Evolutionary conservation across 2,113 vertebrate species (phyloP).

Genomic region (Origma solitaria): DNA sequence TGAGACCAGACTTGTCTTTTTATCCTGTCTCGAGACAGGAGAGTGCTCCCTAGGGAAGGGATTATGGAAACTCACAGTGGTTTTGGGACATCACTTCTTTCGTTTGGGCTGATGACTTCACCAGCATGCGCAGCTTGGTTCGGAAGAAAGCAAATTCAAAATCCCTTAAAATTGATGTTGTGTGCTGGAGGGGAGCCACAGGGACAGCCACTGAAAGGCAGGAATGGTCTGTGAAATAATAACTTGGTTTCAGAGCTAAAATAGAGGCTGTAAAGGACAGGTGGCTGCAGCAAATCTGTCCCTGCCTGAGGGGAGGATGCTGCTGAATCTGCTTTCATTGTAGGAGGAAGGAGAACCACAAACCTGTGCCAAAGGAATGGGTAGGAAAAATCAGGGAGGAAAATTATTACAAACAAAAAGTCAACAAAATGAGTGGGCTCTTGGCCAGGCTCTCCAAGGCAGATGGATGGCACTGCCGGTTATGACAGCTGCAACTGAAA

Average conservation of each 20-base stretch:
- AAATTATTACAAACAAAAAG: background rate
- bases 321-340: background rate
- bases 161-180: background rate
- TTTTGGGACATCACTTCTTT: background rate
- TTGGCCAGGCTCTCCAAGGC: background rate
- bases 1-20: background rate
- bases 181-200: background rate
- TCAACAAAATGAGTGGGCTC: background rate
- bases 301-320: background rate
- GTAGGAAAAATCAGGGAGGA: background rate
- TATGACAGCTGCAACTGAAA: constrained; percentile 55
- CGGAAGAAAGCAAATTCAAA: background rate
- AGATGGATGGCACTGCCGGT: constrained; percentile 52
- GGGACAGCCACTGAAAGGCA: background rate
- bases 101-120: background rate
- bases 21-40: background rate
- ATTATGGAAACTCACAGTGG: background rate
- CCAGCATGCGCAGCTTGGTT: background rate
- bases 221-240: background rate
- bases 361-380: background rate
- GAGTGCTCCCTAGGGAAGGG: background rate
- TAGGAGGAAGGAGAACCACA: background rate
- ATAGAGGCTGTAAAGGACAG: background rate
- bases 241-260: background rate
- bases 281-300: background rate